phyloP scores from a whole-genome alignment of 2,797 vertebrate species.

The Dipus sagitta region DNA sequence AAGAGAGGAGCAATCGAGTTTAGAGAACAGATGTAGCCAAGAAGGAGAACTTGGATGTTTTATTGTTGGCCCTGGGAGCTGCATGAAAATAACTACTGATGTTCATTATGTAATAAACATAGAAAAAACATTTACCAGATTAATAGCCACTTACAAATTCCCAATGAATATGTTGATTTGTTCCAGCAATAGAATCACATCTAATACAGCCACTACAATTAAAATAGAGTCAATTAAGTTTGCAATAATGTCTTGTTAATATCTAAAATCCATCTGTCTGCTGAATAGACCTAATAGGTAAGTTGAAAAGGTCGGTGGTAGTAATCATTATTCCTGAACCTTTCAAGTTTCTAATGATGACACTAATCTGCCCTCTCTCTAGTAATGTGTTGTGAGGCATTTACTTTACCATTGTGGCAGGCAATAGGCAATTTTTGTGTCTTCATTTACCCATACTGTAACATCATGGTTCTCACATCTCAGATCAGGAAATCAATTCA shows the following conservation, averaged over 20 bases:
- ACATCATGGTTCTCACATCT: not conserved
- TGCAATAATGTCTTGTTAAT: slow-evolving; percentile 39
- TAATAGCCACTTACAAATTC: slow-evolving; percentile 16
- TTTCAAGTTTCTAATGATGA: slow-evolving; percentile 27
- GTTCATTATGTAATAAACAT: slow-evolving; percentile 27
- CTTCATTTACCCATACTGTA: not conserved
- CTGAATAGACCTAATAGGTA: not conserved
- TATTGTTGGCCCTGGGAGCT: not conserved
- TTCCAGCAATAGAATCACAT: slow-evolving; percentile 45
- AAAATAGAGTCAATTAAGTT: slow-evolving; percentile 55
- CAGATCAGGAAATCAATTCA: not conserved
- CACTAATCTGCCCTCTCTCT: not conserved
- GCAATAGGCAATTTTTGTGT: not conserved
- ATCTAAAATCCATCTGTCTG: slow-evolving; percentile 45
- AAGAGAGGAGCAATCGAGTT: not conserved
- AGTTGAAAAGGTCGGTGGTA: not conserved
- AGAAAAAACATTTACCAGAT: not conserved
- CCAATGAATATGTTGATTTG: slow-evolving; percentile 27
- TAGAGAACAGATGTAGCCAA: not conserved
- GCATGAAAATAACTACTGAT: not conserved
- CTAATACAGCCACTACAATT: slow-evolving; percentile 32
- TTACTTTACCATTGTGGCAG: not conserved
- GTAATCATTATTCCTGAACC: not conserved
- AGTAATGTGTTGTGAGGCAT: not conserved
- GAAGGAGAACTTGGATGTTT: not conserved